Evolutionary conservation across 2,888 invertebrate genomes (phyloP).

Genomic region (Protophormia terraenovae): DNA sequence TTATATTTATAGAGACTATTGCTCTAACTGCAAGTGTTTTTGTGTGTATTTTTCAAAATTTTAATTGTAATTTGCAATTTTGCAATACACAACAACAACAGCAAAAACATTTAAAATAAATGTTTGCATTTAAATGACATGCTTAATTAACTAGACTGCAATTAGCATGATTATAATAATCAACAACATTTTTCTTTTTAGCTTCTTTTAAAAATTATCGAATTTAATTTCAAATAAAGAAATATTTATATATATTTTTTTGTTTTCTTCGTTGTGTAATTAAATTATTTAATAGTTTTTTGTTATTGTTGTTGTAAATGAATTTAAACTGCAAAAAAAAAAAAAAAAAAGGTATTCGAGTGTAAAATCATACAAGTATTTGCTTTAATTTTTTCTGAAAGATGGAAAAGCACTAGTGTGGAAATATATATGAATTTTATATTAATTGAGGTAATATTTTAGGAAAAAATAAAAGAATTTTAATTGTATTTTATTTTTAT

Average conservation of each 20-base stretch:
- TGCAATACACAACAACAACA: slow-evolving; percentile 31
- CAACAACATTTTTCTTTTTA: slow-evolving; percentile 38
- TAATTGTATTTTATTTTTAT: slow-evolving; percentile 10
- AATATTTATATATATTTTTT: slow-evolving; percentile 9
- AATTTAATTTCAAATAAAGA: slow-evolving; percentile 8
- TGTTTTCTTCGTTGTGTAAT: slow-evolving; percentile 9
- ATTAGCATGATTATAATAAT: slow-evolving; percentile 59
- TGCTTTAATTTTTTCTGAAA: too few species aligned
- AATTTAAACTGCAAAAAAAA: neutral
- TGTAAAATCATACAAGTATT: slow-evolving; percentile 48
- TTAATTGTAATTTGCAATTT: slow-evolving; percentile 49
- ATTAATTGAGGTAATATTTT: slow-evolving; percentile 40
- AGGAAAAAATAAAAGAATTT: neutral
- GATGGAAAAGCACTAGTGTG: slow-evolving; percentile 64
- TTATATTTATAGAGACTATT: too few species aligned
- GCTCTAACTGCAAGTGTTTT: neutral
- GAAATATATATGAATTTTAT: slow-evolving; percentile 36
- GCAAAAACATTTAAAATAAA: slow-evolving; percentile 38
- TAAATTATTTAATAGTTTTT: slow-evolving; percentile 42
- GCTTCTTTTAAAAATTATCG: slow-evolving; percentile 16
- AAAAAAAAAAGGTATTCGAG: slow-evolving; percentile 47
- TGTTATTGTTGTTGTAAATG: neutral
- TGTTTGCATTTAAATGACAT: slow-evolving; percentile 58
- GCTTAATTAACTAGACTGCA: slow-evolving; percentile 66
- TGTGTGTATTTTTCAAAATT: neutral